Evolutionary conservation across 2,797 vertebrate genomes (phyloP).

Genomic region (Tarsius wallacei): DNA sequence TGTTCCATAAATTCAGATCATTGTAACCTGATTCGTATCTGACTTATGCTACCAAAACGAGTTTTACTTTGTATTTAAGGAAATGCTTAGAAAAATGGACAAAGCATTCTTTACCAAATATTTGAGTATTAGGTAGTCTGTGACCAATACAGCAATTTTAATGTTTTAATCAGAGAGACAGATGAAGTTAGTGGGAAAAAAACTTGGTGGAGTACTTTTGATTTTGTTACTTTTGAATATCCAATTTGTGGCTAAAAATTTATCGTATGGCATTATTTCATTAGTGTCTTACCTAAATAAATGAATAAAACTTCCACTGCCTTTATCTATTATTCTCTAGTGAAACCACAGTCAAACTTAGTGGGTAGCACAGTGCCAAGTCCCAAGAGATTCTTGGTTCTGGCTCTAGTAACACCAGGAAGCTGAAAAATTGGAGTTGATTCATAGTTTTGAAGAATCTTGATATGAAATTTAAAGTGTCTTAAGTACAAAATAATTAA

Average conservation of each 20-base stretch:
- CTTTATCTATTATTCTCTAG: background rate
- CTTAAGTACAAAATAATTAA: conserved; percentile 58
- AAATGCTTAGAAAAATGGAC: conserved; percentile 52
- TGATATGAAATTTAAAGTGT: conserved; percentile 9
- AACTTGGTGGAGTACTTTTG: conserved; percentile 29
- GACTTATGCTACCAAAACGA: conserved; percentile 17
- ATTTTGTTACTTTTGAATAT: conserved; percentile 63
- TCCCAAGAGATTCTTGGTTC: background rate
- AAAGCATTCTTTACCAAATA: conserved; percentile 53
- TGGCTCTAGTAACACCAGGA: conserved; percentile 35
- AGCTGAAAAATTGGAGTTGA: background rate
- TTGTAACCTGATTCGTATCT: conserved; percentile 19
- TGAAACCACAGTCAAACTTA: background rate
- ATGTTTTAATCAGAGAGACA: conserved; percentile 61
- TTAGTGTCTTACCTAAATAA: conserved; percentile 7
- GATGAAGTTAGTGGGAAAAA: background rate
- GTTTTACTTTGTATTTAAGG: conserved; percentile 51
- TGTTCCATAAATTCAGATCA: conserved; percentile 48
- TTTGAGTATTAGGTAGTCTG: conserved; percentile 5
- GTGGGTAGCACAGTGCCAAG: background rate
- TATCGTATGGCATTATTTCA: background rate
- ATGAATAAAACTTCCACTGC: background rate
- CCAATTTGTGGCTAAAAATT: background rate
- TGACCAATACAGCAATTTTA: conserved; percentile 32
- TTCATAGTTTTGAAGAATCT: conserved; percentile 32